These are phyloP conservation scores for Drosophila sproati DNA, from an alignment of 1,140 invertebrate species.

Conservation along the genomic window DNA sequence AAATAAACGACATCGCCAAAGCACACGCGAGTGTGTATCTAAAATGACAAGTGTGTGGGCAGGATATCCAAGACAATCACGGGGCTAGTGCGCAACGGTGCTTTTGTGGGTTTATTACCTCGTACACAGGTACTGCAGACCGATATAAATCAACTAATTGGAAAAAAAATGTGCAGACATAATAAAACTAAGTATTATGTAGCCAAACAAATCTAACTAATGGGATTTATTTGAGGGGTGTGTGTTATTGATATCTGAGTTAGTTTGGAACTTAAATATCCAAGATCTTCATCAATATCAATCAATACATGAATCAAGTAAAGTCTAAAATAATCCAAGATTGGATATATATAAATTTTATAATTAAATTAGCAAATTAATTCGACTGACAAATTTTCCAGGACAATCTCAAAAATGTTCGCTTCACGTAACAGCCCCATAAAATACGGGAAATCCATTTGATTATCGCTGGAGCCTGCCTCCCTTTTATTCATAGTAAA, in stretches of 20 bases:
- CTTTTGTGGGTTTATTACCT: conserved; percentile 47
- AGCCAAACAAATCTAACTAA: background rate
- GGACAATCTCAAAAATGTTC: background rate
- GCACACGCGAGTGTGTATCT: conserved; percentile 48
- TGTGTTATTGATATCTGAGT: too few relatives aligned
- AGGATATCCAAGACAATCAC: background rate
- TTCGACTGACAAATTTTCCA: too few relatives aligned
- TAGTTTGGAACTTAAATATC: too few relatives aligned
- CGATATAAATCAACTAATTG: conserved; percentile 74
- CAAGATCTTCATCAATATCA: too few relatives aligned
- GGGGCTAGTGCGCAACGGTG: conserved; percentile 2
- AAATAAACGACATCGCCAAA: conserved; percentile 49
- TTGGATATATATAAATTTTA: too few relatives aligned
- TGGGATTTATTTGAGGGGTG: background rate
- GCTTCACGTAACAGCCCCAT: background rate
- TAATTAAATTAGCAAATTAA: too few relatives aligned
- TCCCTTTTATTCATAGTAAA: conserved; percentile 24
- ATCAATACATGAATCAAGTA: too few relatives aligned
- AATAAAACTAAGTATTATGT: conserved; percentile 7
- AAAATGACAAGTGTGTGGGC: background rate
- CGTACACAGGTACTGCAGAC: background rate
- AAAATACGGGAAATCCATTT: conserved; percentile 21
- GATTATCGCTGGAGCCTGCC: background rate
- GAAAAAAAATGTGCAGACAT: conserved; percentile 46
- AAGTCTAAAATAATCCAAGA: too few relatives aligned